A percentile compares a stretch with the other conserved stretches of the same genome.
Conservation (phyloP, 1,140 invertebrate genomes). For the Oppia nitens region DNA sequence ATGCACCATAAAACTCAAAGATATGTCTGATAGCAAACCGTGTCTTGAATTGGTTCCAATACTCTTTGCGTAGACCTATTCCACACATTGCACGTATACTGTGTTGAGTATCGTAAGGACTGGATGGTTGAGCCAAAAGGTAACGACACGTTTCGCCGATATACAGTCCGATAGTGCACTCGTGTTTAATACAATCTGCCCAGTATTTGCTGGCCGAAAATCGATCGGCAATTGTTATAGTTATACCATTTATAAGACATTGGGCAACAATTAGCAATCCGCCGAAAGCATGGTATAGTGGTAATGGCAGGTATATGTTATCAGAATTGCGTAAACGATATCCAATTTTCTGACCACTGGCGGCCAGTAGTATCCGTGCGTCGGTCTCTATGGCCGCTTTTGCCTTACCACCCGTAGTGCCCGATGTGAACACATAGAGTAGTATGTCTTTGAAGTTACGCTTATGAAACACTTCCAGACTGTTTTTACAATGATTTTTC, state of each 20-base stretch:
- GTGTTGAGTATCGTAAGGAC: constrained; percentile 62
- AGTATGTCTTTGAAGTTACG: constrained; percentile 17
- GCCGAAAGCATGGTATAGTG: constrained; percentile 49
- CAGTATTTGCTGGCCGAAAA: constrained; percentile 44
- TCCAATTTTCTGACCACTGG: constrained; percentile 8
- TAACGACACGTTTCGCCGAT: constrained; percentile 99
- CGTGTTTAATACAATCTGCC: constrained; percentile 49
- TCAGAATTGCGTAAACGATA: constrained; percentile 42
- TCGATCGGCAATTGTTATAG: constrained; percentile 35
- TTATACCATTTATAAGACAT: constrained; percentile 32
- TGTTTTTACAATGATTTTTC: not conserved
- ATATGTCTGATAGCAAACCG: constrained; percentile 32
- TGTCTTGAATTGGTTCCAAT: constrained; percentile 80
- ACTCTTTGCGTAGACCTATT: constrained; percentile 85
- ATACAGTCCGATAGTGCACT: constrained; percentile 67
- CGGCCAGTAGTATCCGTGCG: constrained; percentile 16
- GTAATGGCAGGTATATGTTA: constrained; percentile 43
- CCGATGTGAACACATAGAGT: constrained; percentile 75
- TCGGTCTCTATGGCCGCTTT: constrained; percentile 62
- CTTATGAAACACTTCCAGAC: not conserved
- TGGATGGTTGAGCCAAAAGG: constrained; percentile 62
- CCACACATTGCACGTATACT: constrained; percentile 73
- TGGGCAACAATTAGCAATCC: constrained; percentile 36
- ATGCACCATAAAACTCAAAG: constrained; percentile 36
- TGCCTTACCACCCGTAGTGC: constrained; percentile 69